phyloP scores from a whole-genome alignment of 2,888 invertebrate species.

The Melikaiella ostensackeni region DNA sequence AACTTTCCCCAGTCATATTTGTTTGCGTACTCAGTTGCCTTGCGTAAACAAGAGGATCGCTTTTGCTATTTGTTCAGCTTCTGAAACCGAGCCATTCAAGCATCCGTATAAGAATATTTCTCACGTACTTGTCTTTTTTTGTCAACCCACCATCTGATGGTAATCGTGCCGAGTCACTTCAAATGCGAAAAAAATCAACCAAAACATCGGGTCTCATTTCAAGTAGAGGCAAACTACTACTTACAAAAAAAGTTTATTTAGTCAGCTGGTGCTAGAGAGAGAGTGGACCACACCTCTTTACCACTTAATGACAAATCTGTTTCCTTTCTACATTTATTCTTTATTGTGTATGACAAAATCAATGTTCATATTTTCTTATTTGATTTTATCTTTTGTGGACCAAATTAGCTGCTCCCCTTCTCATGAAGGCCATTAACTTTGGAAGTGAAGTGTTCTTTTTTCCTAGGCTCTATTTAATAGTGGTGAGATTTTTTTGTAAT shows the following conservation, averaged over 20 bases:
- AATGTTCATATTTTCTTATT: background rate
- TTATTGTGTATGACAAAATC: background rate
- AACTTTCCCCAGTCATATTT: conserved; percentile 34
- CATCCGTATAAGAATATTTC: conserved; percentile 38
- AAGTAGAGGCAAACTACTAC: conserved; percentile 34
- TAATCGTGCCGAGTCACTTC: conserved; percentile 35
- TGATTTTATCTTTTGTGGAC: background rate
- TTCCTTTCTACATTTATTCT: background rate
- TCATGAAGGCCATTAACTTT: background rate
- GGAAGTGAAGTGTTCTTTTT: background rate
- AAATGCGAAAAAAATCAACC: conserved; percentile 26
- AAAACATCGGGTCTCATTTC: conserved; percentile 27
- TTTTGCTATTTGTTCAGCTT: conserved; percentile 40
- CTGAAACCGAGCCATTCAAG: conserved; percentile 29
- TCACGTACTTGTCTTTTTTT: conserved; percentile 34
- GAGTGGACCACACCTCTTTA: conserved; percentile 26
- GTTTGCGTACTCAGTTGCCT: conserved; percentile 36
- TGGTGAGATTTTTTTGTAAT: background rate
- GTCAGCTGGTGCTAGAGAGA: conserved; percentile 28
- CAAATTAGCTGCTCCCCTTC: background rate
- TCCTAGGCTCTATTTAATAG: background rate
- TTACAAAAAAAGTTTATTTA: conserved; percentile 34
- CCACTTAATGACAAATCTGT: conserved; percentile 7
- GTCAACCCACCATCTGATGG: conserved; percentile 36
- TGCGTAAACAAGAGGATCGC: conserved; percentile 40